A percentile compares a stretch with the other conserved stretches of the same genome.
Conservation (phyloP, 1,140 invertebrate species). For the Ruditapes philippinarum region DNA sequence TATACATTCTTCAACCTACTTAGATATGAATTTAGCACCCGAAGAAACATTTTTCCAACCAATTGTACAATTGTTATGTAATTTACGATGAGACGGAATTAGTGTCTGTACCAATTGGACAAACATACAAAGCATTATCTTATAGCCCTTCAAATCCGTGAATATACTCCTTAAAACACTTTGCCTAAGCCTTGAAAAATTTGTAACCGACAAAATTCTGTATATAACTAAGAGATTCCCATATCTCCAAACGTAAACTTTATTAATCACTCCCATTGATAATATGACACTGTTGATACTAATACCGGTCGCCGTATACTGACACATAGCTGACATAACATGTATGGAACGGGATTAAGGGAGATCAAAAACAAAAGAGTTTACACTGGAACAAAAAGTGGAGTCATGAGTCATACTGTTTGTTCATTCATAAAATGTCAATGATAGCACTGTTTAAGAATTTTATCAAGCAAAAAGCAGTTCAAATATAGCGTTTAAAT, state of each 20-base stretch:
- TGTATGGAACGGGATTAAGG: background rate
- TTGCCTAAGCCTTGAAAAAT: constrained; percentile 15
- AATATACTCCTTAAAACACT: constrained; percentile 9
- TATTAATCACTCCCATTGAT: constrained; percentile 1
- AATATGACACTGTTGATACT: constrained; percentile 2
- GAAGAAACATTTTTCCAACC: constrained; percentile 3
- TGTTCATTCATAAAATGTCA: constrained; percentile 1
- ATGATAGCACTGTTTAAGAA: background rate
- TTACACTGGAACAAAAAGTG: background rate
- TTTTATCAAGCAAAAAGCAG: no score
- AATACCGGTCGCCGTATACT: background rate
- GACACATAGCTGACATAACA: constrained; percentile 22
- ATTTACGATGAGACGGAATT: constrained; percentile 4
- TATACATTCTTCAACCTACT: background rate
- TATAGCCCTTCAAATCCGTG: background rate
- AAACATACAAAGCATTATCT: constrained; percentile 1
- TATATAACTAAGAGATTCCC: background rate
- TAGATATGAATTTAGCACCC: background rate
- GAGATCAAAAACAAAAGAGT: constrained; percentile 19
- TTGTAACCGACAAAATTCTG: background rate
- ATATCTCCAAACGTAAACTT: background rate
- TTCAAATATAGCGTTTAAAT: no score
- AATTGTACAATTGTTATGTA: constrained; percentile 8
- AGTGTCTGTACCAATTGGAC: constrained; percentile 15
- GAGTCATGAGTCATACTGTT: background rate